phyloP scores from a whole-genome alignment of 2,888 invertebrate genomes.

The Volucella zonaria region DNA sequence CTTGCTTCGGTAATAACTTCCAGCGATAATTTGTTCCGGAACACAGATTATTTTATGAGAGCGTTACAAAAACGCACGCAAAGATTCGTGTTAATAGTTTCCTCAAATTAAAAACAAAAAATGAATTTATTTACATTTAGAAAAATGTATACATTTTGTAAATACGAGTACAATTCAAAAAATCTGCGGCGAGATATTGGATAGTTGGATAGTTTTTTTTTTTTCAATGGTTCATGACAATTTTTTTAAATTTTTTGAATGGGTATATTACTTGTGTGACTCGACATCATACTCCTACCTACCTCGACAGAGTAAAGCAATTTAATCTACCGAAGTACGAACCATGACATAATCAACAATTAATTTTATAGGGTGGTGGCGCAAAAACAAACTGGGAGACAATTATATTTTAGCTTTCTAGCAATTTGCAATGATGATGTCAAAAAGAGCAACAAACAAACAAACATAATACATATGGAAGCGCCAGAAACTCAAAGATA shows the following conservation, averaged over 20 bases:
- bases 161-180: constrained; percentile 23
- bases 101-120: constrained; percentile 14
- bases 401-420: constrained; percentile 10
- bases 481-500: too few relatives aligned
- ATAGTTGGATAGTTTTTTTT: too few relatives aligned
- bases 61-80: constrained; percentile 56
- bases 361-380: constrained; percentile 1
- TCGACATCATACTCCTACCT: too few relatives aligned
- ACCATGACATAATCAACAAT: too few relatives aligned
- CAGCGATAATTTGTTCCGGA: constrained; percentile 57
- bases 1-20: constrained; percentile 13
- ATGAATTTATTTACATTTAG: neutral
- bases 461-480: too few relatives aligned
- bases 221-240: constrained; percentile 9
- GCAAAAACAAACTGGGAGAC: neutral
- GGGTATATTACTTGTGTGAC: neutral
- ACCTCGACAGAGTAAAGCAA: too few relatives aligned
- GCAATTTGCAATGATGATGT: constrained; percentile 18
- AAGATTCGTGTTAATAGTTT: constrained; percentile 70
- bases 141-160: constrained; percentile 20
- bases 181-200: neutral
- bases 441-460: neutral
- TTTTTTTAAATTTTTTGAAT: neutral
- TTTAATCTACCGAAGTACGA: too few relatives aligned
- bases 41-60: constrained; percentile 42